Evolutionary conservation across 1,140 invertebrate species (phyloP), one percentile per base, ranked within the genome.

Genomic region (Drosophila pallidifrons): DNA sequence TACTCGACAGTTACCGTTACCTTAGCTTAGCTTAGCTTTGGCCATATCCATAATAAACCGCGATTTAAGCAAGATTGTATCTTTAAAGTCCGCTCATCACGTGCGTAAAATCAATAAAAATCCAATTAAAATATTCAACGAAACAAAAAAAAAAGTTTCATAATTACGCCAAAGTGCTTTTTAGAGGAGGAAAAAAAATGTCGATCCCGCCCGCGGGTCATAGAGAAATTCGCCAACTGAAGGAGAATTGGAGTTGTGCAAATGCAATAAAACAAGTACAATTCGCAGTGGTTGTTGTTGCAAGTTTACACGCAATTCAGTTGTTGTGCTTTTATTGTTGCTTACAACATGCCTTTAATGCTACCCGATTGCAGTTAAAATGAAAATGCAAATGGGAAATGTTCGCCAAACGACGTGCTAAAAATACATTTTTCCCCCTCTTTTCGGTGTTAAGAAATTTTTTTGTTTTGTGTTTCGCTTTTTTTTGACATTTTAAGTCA

Each of bases 21-120:
- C 32, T 6, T 6, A 6, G 0, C 35, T 38, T 38, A 13, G 3
- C n/a, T 13, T 10, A 10, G 25, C 10, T 52, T 75, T 60, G 61
- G 70, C 46, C 43, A 45, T 67, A 59, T 35, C 60, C 79, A 72
- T 45, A 81, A 45, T 77, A 13, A 8, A 1, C 32, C 10, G 32
- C 28, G 55, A 68, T 68, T 77, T 10, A 8, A 5, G 20, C 10
- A 20, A 15, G 55, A 68, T 68, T 35, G 57, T 69, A 74, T 74
- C 65, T 35, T 35, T 25, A 25, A 25, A 25, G 20, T 5, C n/a
- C 35, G 64, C n/a, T 65, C 85, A 88, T 88, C 85, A 81, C 83
- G 83, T 88, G 83, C 83, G 83, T 88, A 88, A 81, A 87, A 89
- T 88, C 85, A 88, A 88, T 88, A 88, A 88, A 88, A 88, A 81